Evolutionary conservation across 2,113 vertebrate genomes (phyloP).

Genomic region (Tiliqua scincoides): DNA sequence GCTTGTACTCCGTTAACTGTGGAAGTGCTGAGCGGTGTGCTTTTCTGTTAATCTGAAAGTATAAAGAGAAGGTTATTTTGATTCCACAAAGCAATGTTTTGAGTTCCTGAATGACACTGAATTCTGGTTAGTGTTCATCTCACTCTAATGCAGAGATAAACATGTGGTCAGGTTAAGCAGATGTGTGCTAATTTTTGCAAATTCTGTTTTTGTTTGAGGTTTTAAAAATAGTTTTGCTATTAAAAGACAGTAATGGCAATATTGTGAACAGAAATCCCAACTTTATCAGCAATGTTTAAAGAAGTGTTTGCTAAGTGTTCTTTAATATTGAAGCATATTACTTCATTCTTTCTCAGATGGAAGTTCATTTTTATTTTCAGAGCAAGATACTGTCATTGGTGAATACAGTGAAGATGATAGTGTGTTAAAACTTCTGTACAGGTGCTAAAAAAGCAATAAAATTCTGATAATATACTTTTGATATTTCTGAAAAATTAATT

Average conservation of each 20-base stretch:
- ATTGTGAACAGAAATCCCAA: background rate
- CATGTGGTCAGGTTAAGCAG: background rate
- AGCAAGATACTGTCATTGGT: too few species aligned
- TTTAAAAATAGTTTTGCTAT: background rate
- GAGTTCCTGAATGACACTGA: background rate
- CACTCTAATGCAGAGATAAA: background rate
- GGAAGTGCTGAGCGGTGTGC: background rate
- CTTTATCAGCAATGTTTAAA: background rate
- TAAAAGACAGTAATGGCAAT: background rate
- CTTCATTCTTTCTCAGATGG: background rate
- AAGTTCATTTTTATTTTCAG: background rate
- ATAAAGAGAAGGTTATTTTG: background rate
- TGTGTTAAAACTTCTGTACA: background rate
- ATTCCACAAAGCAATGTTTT: background rate
- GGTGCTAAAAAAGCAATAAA: background rate
- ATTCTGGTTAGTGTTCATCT: background rate
- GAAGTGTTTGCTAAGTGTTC: background rate
- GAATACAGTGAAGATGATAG: too few species aligned
- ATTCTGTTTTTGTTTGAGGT: too few species aligned
- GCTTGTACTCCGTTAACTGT: background rate
- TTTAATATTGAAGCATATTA: background rate
- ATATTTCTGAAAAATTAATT: background rate
- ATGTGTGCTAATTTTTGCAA: background rate
- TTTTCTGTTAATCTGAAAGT: background rate
- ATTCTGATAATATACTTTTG: background rate